These are phyloP conservation scores for Actinostola sp. DNA, from an alignment of 92 coral and sea anemone genomes.

Conservation along the genomic window DNA sequence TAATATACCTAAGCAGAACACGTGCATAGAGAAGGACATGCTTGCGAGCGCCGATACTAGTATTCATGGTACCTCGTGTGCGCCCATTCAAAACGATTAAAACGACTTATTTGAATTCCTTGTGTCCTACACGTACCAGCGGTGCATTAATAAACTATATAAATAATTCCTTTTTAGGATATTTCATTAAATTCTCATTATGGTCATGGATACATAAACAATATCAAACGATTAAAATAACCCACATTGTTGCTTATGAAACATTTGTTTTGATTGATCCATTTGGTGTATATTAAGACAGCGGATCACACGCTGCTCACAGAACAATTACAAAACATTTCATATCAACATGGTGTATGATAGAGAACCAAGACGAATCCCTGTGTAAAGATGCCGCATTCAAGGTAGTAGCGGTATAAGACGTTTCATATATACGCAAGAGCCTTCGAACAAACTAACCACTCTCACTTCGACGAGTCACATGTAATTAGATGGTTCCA, in stretches of 20 bases:
- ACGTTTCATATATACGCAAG: constrained; percentile 51
- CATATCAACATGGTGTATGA: background rate
- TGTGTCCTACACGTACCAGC: background rate
- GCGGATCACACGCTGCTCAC: constrained; percentile 21
- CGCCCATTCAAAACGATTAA: no score
- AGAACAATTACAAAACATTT: constrained; percentile 30
- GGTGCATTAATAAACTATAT: background rate
- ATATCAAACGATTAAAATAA: constrained; percentile 4
- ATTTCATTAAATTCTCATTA: constrained; percentile 22
- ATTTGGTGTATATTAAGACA: constrained; percentile 24
- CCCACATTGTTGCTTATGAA: constrained; percentile 11
- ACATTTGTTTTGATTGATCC: constrained; percentile 25
- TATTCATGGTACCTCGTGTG: no score
- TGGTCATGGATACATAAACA: background rate
- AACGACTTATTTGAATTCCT: background rate
- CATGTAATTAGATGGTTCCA: no score
- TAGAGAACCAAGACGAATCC: background rate
- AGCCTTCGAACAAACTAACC: background rate
- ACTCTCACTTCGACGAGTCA: background rate
- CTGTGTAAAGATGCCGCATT: constrained; percentile 9
- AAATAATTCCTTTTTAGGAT: background rate
- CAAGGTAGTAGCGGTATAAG: constrained; percentile 73
- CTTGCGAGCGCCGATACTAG: no score
- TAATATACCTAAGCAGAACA: background rate
- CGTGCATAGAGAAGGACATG: no score